Conservation (phyloP, 2,113 vertebrate genomes). For the Rafetus swinhoei region DNA sequence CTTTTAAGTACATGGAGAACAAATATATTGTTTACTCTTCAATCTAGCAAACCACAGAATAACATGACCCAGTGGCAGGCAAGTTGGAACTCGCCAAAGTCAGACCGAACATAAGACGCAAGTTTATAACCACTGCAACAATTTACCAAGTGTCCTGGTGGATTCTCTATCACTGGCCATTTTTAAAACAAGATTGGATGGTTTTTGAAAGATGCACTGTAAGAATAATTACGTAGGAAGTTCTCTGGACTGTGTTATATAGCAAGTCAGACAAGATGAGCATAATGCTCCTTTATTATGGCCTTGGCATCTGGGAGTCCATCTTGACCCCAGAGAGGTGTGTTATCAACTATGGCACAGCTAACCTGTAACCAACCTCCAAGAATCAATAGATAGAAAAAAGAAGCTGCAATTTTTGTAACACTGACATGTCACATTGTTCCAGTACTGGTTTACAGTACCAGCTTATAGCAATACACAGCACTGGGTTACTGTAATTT, state of each 20-base stretch:
- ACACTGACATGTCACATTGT: not conserved
- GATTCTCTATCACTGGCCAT: not conserved
- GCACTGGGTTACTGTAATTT: fast-evolving
- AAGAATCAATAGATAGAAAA: not conserved
- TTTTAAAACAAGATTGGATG: not conserved
- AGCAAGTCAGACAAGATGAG: not conserved
- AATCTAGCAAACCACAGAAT: not conserved
- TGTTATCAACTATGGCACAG: not conserved
- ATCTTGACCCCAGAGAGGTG: not conserved
- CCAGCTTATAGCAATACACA: not conserved
- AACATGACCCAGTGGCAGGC: not conserved
- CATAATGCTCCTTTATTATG: not conserved
- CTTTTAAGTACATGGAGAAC: not conserved
- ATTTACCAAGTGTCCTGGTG: not conserved
- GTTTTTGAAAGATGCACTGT: not conserved
- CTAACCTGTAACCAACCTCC: not conserved
- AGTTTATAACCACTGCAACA: not conserved
- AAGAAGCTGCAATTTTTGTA: no score
- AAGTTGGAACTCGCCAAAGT: not conserved
- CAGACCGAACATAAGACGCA: not conserved
- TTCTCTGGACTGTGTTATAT: not conserved
- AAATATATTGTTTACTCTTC: not conserved
- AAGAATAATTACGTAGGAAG: not conserved
- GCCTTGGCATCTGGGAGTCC: not conserved
- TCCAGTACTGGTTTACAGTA: not conserved